Conservation (phyloP, 2,113 vertebrate genomes). For the Misgurnus anguillicaudatus region DNA sequence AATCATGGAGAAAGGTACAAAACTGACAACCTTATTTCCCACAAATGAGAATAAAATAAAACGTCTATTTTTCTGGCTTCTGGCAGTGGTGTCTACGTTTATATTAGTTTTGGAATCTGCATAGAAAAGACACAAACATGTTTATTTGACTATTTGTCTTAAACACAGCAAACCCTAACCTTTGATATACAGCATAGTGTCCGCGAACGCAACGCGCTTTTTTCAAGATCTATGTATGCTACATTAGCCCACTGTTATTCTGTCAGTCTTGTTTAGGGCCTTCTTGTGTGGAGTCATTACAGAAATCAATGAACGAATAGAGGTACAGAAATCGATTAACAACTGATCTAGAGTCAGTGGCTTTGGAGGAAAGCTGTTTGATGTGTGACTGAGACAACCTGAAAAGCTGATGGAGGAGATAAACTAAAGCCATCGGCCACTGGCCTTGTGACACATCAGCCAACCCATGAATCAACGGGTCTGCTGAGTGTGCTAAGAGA, state of each 20-base stretch:
- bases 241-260: conserved; percentile 19
- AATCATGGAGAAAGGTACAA: background rate
- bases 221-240: conserved; percentile 1
- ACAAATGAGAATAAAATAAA: no score
- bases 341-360: conserved; percentile 2
- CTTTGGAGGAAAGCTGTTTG: conserved; percentile 9
- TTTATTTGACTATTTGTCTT: no score
- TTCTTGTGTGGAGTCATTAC: conserved; percentile 37
- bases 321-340: conserved; percentile 14
- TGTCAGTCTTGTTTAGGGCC: conserved; percentile 33
- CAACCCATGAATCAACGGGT: conserved; percentile 25
- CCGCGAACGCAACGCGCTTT: background rate
- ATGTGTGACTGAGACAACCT: conserved; percentile 8
- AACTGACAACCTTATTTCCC: background rate
- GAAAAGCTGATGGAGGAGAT: conserved; percentile 18
- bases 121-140: no score
- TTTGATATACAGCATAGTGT: background rate
- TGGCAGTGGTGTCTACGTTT: background rate
- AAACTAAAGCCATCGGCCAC: background rate
- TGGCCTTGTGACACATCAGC: conserved; percentile 10
- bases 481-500: background rate
- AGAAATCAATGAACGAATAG: conserved; percentile 39
- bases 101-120: background rate
- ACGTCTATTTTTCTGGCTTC: background rate
- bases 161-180: no score